Percentiles rank a stretch among this genome's conserved stretches.
These are phyloP conservation scores for Boloria selene DNA, from an alignment of 2,888 invertebrate species.

Conservation along the genomic window DNA sequence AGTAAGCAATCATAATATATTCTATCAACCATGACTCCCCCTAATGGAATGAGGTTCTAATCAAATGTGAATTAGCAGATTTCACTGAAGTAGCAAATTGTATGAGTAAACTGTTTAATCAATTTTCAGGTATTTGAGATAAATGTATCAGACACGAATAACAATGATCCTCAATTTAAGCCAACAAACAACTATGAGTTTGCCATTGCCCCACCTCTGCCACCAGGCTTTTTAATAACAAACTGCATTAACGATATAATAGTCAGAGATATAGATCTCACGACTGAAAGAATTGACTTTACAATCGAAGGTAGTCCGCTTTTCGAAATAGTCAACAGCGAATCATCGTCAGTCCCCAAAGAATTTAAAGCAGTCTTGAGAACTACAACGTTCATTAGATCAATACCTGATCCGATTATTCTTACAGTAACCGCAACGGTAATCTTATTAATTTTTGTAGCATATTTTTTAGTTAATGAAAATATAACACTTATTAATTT, in stretches of 20 bases:
- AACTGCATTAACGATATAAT: slow-evolving; percentile 65
- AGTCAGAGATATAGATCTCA: slow-evolving; percentile 79
- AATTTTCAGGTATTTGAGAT: slow-evolving; percentile 65
- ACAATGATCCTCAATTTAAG: slow-evolving; percentile 68
- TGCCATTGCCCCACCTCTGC: slow-evolving; percentile 72
- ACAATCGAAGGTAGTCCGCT: slow-evolving; percentile 60
- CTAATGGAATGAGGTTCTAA: no score
- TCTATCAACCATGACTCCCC: no score
- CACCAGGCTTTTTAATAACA: slow-evolving; percentile 69
- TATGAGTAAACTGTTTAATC: not conserved
- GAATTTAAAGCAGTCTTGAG: slow-evolving; percentile 61
- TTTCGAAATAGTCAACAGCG: slow-evolving; percentile 63
- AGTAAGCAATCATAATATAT: no score
- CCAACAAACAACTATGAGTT: slow-evolving; percentile 57
- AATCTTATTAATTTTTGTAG: slow-evolving; percentile 32
- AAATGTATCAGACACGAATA: slow-evolving; percentile 75
- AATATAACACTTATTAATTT: not conserved
- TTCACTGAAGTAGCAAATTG: not conserved
- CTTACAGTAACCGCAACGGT: slow-evolving; percentile 69
- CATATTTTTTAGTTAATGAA: not conserved
- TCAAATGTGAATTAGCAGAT: no score
- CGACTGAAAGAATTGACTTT: slow-evolving; percentile 68
- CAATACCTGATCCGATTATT: slow-evolving; percentile 57
- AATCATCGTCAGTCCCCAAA: slow-evolving; percentile 52
- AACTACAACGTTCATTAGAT: slow-evolving; percentile 63